Percentiles rank a stretch among this genome's conserved stretches.
These are phyloP conservation scores for Vollenhovia emeryi DNA, from an alignment of 1,140 invertebrate genomes.

Conservation along the genomic window DNA sequence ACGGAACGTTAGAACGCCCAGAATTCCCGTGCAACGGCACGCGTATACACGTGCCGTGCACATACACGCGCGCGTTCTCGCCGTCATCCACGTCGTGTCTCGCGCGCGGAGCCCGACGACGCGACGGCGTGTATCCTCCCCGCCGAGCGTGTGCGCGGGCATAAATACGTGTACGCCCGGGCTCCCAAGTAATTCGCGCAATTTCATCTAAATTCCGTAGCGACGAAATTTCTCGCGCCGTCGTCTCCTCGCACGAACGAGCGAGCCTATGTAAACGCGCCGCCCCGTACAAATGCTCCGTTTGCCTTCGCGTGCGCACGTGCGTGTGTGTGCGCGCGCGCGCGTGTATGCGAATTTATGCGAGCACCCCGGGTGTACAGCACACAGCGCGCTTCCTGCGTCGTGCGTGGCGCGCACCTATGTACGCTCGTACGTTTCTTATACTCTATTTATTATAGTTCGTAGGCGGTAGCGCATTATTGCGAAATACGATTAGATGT, in stretches of 20 bases:
- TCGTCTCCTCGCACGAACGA: slow-evolving; percentile 55
- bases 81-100: slow-evolving; percentile 5
- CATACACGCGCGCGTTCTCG: slow-evolving; percentile 23
- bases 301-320: slow-evolving; percentile 34
- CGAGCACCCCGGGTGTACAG: slow-evolving; percentile 27
- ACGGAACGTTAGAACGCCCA: slow-evolving; percentile 33
- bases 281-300: slow-evolving; percentile 47
- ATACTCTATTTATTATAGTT: slow-evolving; percentile 79
- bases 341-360: slow-evolving; percentile 61
- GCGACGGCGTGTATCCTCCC: slow-evolving; percentile 10
- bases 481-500: slow-evolving; percentile 81
- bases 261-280: slow-evolving; percentile 46
- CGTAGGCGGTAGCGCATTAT: slow-evolving; percentile 73
- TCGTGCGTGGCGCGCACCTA: not conserved
- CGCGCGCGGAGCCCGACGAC: slow-evolving; percentile 15
- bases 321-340: slow-evolving; percentile 34
- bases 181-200: slow-evolving; percentile 83
- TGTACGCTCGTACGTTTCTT: slow-evolving; percentile 72
- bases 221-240: slow-evolving; percentile 78
- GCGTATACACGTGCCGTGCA: slow-evolving; percentile 24
- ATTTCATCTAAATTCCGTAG: slow-evolving; percentile 85
- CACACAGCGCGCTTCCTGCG: not conserved
- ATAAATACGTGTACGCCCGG: slow-evolving; percentile 59
- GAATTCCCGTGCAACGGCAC: slow-evolving; percentile 60
- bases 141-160: slow-evolving; percentile 44